phyloP scores from a whole-genome alignment of 53 echinoderm and acorn worm species.

The Glandiceps talaboti region DNA sequence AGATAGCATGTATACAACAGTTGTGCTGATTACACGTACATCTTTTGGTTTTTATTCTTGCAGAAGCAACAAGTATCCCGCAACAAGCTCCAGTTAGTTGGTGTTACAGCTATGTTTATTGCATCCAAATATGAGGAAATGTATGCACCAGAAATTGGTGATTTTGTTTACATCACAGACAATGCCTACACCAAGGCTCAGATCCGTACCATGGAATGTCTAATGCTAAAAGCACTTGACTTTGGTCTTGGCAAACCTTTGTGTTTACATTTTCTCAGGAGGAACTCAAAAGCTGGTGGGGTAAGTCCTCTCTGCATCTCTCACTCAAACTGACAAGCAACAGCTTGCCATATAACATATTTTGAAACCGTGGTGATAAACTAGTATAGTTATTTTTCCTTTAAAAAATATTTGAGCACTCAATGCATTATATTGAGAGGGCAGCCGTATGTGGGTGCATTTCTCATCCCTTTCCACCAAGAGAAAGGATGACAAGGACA shows the following conservation, averaged over 20 bases:
- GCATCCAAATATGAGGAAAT: constrained; percentile 96
- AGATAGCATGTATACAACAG: too few species aligned
- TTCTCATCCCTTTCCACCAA: too few species aligned
- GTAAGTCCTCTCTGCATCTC: too few species aligned
- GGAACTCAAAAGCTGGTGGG: constrained; percentile 91
- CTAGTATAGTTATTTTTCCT: too few species aligned
- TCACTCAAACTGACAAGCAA: too few species aligned
- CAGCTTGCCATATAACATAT: too few species aligned
- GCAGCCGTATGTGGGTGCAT: too few species aligned
- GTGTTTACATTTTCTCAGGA: constrained; percentile 82
- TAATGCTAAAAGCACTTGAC: constrained; percentile 51
- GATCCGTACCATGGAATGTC: constrained; percentile 63
- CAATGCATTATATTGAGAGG: too few species aligned
- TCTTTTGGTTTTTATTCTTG: constrained; percentile 1
- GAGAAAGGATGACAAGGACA: too few species aligned
- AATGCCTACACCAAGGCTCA: constrained; percentile 84
- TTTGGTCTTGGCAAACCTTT: constrained; percentile 77
- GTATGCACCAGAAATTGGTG: constrained; percentile 92
- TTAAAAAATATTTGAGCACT: too few species aligned
- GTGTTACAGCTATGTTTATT: constrained; percentile 89
- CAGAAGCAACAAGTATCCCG: constrained; percentile 72
- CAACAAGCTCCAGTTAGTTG: constrained; percentile 81
- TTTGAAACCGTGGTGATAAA: too few species aligned
- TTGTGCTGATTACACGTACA: too few species aligned
- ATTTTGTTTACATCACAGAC: constrained; percentile 93